phyloP scores from a whole-genome alignment of 1,140 invertebrate genomes.

The Tetragnatha versicolor region DNA sequence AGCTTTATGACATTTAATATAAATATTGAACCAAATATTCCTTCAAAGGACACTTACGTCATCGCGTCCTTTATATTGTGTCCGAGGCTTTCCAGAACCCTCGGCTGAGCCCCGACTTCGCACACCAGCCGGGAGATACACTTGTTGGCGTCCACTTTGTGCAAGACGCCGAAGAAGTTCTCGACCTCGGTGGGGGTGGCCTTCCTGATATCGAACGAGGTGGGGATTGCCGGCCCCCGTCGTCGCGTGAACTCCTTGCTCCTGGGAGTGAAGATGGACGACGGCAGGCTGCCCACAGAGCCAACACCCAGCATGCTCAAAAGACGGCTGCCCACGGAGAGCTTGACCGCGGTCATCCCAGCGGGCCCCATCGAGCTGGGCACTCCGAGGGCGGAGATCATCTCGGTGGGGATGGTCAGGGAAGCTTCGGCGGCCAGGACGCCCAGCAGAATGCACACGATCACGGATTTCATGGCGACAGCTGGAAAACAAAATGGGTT shows the following conservation, averaged over 20 bases:
- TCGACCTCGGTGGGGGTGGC: conserved; percentile 40
- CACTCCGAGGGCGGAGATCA: conserved; percentile 34
- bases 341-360: conserved; percentile 21
- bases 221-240: conserved; percentile 40
- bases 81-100: conserved; percentile 28
- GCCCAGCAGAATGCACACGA: background rate
- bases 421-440: background rate
- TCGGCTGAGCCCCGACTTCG: conserved; percentile 40
- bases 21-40: background rate
- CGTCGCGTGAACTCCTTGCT: conserved; percentile 38
- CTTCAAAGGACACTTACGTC: background rate
- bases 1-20: background rate
- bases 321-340: conserved; percentile 25
- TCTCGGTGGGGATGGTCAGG: background rate
- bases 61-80: conserved; percentile 45
- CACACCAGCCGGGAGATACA: conserved; percentile 43
- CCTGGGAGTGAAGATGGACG: conserved; percentile 12
- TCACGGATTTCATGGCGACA: background rate
- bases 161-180: conserved; percentile 49
- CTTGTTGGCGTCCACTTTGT: conserved; percentile 49
- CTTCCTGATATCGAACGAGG: conserved; percentile 33
- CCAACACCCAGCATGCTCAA: conserved; percentile 13
- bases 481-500: too few species aligned
- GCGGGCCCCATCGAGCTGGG: conserved; percentile 1
- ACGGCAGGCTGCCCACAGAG: background rate